Percentiles rank a stretch among this genome's conserved stretches.
These are phyloP conservation scores for Hybognathus amarus DNA, from an alignment of 2,797 vertebrate species.

Conservation along the genomic window DNA sequence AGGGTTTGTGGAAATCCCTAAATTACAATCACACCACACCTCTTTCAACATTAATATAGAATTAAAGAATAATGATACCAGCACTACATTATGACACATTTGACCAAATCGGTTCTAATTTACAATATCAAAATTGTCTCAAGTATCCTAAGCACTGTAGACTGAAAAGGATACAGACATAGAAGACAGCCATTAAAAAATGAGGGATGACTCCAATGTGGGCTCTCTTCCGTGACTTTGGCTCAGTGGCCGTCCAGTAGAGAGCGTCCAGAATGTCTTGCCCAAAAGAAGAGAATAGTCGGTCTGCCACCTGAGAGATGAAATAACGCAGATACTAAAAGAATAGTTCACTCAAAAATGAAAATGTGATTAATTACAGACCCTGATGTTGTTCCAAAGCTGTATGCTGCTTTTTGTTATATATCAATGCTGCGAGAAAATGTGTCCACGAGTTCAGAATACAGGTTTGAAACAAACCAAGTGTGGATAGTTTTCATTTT, in stretches of 20 bases:
- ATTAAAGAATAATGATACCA: not conserved
- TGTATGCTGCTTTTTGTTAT: not conserved
- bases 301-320: conserved; percentile 88
- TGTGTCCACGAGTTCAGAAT: not conserved
- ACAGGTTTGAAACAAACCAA: conserved; percentile 2
- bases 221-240: conserved; percentile 92
- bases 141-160: not conserved
- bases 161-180: conserved; percentile 93
- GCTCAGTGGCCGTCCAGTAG: conserved; percentile 98
- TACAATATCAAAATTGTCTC: not conserved
- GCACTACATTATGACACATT: not conserved
- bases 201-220: conserved; percentile 95
- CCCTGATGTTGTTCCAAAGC: not conserved
- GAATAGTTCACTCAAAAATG: not conserved
- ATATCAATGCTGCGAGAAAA: not conserved
- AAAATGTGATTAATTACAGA: not conserved
- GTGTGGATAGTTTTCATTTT: not conserved
- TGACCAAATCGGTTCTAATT: not conserved
- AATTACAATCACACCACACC: not conserved
- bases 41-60: not conserved
- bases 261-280: conserved; percentile 97
- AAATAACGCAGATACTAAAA: not conserved
- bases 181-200: conserved; percentile 96
- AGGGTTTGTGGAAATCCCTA: not conserved
- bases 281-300: conserved; percentile 96